phyloP scores from a whole-genome alignment of 2,113 vertebrate species.

The Peromyscus polionotus region DNA sequence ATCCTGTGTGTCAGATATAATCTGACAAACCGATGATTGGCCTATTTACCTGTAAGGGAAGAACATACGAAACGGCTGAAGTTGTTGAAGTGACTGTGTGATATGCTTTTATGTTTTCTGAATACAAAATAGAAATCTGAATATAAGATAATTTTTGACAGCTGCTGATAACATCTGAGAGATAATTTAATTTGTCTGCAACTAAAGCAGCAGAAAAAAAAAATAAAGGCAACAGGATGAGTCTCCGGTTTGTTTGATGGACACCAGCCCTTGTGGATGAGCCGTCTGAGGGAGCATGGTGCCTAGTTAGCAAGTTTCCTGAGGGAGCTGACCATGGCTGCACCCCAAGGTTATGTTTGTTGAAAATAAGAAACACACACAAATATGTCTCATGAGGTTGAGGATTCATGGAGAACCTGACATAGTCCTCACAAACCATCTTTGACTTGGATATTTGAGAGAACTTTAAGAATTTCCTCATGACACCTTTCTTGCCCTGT shows the following conservation, averaged over 20 bases:
- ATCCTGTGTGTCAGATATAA: background rate
- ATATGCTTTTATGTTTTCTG: conserved; percentile 61
- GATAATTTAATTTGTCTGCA: conserved; percentile 70
- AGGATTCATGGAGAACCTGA: conserved; percentile 43
- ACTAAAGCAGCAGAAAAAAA: conserved; percentile 65
- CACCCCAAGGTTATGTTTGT: conserved; percentile 62
- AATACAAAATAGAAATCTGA: conserved; percentile 71
- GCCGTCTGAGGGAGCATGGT: conserved; percentile 64
- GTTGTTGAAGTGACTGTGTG: conserved; percentile 54
- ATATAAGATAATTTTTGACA: conserved; percentile 70
- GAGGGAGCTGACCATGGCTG: conserved; percentile 67
- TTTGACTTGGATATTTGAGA: conserved; percentile 66
- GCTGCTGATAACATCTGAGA: conserved; percentile 75
- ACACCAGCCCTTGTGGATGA: conserved; percentile 72
- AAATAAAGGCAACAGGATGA: conserved; percentile 39
- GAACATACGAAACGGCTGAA: conserved; percentile 14
- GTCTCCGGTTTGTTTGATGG: conserved; percentile 57
- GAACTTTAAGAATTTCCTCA: conserved; percentile 65
- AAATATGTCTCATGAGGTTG: conserved; percentile 61
- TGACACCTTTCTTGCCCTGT: conserved; percentile 54
- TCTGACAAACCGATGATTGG: conserved; percentile 35
- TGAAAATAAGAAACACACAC: conserved; percentile 67
- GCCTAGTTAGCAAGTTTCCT: conserved; percentile 65
- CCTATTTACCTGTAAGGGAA: background rate
- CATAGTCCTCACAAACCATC: conserved; percentile 19